These are phyloP conservation scores for Hylaea fasciaria DNA, from an alignment of 2,888 invertebrate genomes.

Conservation along the genomic window DNA sequence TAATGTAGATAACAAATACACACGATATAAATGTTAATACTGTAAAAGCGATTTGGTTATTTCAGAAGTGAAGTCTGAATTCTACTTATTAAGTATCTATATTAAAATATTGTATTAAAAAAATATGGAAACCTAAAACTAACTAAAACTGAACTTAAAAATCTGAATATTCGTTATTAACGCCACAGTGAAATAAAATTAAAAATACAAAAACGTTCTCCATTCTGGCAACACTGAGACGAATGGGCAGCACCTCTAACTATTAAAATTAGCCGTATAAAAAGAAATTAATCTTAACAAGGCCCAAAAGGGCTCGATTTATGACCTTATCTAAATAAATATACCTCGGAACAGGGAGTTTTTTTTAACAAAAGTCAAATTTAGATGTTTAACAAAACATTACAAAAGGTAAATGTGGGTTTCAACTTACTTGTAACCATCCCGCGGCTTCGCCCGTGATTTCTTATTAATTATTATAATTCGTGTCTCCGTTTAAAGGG, in stretches of 20 bases:
- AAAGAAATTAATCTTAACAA: constrained; percentile 77
- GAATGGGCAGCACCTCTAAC: constrained; percentile 64
- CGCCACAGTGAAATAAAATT: too few species aligned
- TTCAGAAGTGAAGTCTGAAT: too few species aligned
- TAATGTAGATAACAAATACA: too few species aligned
- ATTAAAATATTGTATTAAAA: too few species aligned
- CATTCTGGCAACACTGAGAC: constrained; percentile 32
- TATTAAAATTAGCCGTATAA: constrained; percentile 80
- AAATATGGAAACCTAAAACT: too few species aligned
- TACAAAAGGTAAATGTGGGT: constrained; percentile 59
- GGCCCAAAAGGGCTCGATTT: constrained; percentile 71
- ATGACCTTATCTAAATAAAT: constrained; percentile 78
- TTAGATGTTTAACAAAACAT: constrained; percentile 82
- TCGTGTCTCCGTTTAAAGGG: too few species aligned
- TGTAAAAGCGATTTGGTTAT: too few species aligned
- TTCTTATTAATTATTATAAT: background rate
- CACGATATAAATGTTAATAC: too few species aligned
- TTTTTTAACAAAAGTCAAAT: constrained; percentile 60
- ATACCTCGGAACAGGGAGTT: constrained; percentile 64
- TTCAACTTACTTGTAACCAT: constrained; percentile 23
- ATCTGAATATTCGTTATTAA: too few species aligned
- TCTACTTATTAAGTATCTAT: too few species aligned
- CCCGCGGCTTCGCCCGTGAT: constrained; percentile 33
- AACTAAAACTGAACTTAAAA: too few species aligned
- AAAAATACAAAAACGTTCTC: too few species aligned